Conservation (phyloP, 2,797 vertebrate genomes). For the Lagorchestes hirsutus region DNA sequence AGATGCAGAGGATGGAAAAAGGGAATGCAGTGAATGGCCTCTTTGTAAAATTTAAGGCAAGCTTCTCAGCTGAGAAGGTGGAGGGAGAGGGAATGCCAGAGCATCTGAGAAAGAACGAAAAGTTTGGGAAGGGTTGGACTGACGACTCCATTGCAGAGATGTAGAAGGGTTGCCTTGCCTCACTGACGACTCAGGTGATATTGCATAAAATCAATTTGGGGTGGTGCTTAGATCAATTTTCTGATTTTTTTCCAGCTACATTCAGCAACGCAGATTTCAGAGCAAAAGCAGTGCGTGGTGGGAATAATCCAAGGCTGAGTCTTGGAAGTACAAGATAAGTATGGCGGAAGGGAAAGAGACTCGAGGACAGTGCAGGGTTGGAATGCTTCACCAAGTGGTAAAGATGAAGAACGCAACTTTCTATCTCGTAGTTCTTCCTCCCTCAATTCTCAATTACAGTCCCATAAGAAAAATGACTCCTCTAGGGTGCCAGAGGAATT, state of each 20-base stretch:
- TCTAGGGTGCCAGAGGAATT: background rate
- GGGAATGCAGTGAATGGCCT: background rate
- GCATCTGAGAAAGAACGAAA: background rate
- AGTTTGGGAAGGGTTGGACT: background rate
- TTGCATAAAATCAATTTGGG: background rate
- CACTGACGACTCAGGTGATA: background rate
- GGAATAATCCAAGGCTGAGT: background rate
- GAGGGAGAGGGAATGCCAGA: background rate
- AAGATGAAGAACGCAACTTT: background rate
- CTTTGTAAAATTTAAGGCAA: background rate
- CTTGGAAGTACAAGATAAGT: background rate
- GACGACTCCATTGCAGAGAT: background rate
- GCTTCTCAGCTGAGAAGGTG: background rate
- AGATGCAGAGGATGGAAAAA: background rate
- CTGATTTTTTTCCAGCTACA: background rate
- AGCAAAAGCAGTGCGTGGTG: background rate
- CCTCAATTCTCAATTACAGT: background rate
- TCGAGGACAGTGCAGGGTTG: background rate
- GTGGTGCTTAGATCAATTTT: background rate
- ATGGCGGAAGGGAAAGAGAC: background rate
- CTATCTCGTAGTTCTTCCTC: background rate
- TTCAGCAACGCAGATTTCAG: background rate
- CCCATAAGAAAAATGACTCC: background rate
- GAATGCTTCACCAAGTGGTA: background rate
- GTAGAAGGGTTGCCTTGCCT: background rate